Conservation (phyloP, 2,888 invertebrate genomes). For the Drosophila meridionalis region DNA sequence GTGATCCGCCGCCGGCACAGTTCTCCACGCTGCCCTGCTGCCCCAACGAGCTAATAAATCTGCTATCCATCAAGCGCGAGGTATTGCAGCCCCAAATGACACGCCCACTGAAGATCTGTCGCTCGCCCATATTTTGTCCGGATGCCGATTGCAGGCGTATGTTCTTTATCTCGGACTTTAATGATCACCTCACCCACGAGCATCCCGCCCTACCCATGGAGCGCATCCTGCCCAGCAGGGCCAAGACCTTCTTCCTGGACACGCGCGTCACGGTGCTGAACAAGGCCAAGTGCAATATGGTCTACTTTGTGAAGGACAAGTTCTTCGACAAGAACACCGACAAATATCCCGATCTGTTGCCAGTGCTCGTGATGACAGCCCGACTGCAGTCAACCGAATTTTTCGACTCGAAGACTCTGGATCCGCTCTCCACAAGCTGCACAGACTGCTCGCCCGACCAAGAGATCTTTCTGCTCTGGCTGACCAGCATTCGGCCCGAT, state of each 20-base stretch:
- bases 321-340: conserved; percentile 66
- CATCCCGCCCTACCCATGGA: conserved; percentile 78
- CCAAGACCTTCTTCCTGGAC: conserved; percentile 81
- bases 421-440: background rate
- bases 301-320: conserved; percentile 78
- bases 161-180: conserved; percentile 80
- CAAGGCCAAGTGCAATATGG: conserved; percentile 70
- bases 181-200: conserved; percentile 74
- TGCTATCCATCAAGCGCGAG: conserved; percentile 35
- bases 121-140: conserved; percentile 76
- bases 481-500: conserved; percentile 73
- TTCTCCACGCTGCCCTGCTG: conserved; percentile 56
- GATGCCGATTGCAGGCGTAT: conserved; percentile 68
- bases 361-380: conserved; percentile 80
- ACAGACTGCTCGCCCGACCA: background rate
- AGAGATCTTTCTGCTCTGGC: conserved; percentile 77
- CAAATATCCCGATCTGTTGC: conserved; percentile 72
- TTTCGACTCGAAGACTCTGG: conserved; percentile 11
- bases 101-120: conserved; percentile 58
- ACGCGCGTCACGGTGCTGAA: conserved; percentile 58
- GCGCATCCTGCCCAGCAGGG: conserved; percentile 67
- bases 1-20: conserved; percentile 52
- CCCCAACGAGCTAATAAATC: conserved; percentile 20
- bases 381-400: conserved; percentile 64
- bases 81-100: conserved; percentile 21